These are phyloP conservation scores for Lanistes nyassanus DNA, from an alignment of 1,140 invertebrate genomes.

Conservation along the genomic window DNA sequence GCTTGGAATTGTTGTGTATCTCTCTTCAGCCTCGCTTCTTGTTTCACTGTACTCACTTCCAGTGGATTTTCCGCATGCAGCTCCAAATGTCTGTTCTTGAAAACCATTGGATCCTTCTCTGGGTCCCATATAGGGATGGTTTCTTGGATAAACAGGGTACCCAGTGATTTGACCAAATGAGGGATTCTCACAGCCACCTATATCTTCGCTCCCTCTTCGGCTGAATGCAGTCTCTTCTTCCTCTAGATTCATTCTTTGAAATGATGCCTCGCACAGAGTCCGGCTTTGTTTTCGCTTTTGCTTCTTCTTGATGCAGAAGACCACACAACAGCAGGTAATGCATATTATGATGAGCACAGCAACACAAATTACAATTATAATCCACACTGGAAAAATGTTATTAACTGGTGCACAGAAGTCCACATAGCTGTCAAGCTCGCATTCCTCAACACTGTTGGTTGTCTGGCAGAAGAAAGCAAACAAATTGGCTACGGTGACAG, in stretches of 20 bases:
- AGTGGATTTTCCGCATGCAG: too few species aligned
- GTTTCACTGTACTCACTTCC: too few species aligned
- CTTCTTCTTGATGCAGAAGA: slow-evolving; percentile 15
- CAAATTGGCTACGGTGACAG: slow-evolving; percentile 15
- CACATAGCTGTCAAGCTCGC: slow-evolving; percentile 37
- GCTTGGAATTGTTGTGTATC: too few species aligned
- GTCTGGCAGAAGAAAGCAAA: slow-evolving; percentile 44
- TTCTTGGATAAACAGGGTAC: too few species aligned
- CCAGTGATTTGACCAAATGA: too few species aligned
- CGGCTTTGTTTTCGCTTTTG: slow-evolving; percentile 6
- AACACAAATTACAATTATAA: slow-evolving; percentile 21
- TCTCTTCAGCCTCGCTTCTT: too few species aligned
- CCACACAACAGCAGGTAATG: slow-evolving; percentile 17
- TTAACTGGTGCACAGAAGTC: slow-evolving; percentile 36
- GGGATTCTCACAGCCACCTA: too few species aligned
- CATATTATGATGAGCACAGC: background rate
- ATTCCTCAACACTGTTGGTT: slow-evolving; percentile 34
- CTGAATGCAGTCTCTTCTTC: slow-evolving; percentile 12
- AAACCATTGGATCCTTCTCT: too few species aligned
- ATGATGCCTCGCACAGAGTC: too few species aligned
- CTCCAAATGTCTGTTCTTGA: too few species aligned
- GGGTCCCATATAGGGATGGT: too few species aligned
- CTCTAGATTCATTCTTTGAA: background rate
- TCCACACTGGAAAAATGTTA: slow-evolving; percentile 18
- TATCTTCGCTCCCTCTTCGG: background rate